Evolutionary conservation across 2,797 vertebrate species (phyloP), one percentile per base, ranked within the genome.

Genomic region (Sarcophilus harrisii): DNA sequence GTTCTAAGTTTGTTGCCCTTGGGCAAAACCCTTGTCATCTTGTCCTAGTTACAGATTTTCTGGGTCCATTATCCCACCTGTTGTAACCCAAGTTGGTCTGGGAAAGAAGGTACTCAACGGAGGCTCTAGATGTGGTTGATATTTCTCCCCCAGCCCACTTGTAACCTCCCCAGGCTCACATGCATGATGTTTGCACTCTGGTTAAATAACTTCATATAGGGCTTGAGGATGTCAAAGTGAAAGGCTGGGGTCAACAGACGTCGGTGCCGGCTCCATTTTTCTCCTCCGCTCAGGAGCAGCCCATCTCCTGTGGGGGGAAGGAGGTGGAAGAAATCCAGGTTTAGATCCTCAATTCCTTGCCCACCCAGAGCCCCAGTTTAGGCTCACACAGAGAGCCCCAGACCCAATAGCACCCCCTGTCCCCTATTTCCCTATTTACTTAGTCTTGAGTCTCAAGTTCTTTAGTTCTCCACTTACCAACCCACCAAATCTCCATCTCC

Each of bases 211-310:
- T 57, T 28, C 0, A 99, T 5, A 81, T 99, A 99, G 97, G 97
- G 98, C 96, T 98, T 99, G 90, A 99, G 98, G 92, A 99, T 98
- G 92, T 99, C 98, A 32, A 99, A 99, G 94, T 99, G 99, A 96
- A 99, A 99, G 2, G 54, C 54, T 55, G 54, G 54, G 54, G 54
- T 55, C 9, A 55, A 11, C 0, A 55, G 10, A 5, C 54, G 99
- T 0, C 99, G 98, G 95, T 96, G 99, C 24, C 98, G 98, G 0
- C 95, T 98, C 99, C 99, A 99, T 92, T 98, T 98, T 49, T 98
- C 98, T 9, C 99, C 99, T 0, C 94, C 97, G 92, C 99, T 99
- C 90, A 99, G 94, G 93, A 99, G 97, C 92, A 99, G 98, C 87
- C 99, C 99, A 0, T 99, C 98, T 10, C 99, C 99, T 99, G 98